phyloP scores from a whole-genome alignment of 2,888 invertebrate genomes.

The Neria commutata region DNA sequence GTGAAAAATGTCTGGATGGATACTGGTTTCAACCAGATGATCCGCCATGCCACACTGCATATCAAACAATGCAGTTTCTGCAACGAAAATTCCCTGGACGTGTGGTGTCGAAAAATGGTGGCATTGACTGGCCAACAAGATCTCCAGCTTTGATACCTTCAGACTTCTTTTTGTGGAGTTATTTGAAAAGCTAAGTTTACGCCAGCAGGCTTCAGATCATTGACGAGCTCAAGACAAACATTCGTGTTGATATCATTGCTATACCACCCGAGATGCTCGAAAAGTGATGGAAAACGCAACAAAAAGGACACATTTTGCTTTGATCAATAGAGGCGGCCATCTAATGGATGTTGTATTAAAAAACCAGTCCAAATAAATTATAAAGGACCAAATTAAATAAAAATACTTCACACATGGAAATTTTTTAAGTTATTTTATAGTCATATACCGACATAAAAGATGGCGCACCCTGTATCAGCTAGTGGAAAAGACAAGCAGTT shows the following conservation, averaged over 20 bases:
- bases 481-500: too few relatives aligned
- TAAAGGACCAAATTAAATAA: background rate
- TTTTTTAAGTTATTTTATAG: too few relatives aligned
- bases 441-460: too few relatives aligned
- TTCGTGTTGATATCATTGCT: too few relatives aligned
- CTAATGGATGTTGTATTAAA: background rate
- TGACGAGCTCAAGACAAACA: too few relatives aligned
- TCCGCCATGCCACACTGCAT: constrained; percentile 16
- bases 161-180: constrained; percentile 1
- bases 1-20: constrained; percentile 19
- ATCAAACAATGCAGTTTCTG: constrained; percentile 1
- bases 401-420: too few relatives aligned
- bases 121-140: constrained; percentile 19
- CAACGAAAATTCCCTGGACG: constrained; percentile 12
- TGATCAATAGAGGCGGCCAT: background rate
- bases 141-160: background rate
- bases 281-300: too few relatives aligned
- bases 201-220: too few relatives aligned
- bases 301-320: background rate
- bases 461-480: too few relatives aligned
- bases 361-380: background rate
- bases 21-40: constrained; percentile 23
- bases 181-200: constrained; percentile 3
- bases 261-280: too few relatives aligned
- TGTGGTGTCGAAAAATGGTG: constrained; percentile 24